Base-by-base conservation (phyloP, 2,113 vertebrate genomes). In the Labeo rohita region DNA sequence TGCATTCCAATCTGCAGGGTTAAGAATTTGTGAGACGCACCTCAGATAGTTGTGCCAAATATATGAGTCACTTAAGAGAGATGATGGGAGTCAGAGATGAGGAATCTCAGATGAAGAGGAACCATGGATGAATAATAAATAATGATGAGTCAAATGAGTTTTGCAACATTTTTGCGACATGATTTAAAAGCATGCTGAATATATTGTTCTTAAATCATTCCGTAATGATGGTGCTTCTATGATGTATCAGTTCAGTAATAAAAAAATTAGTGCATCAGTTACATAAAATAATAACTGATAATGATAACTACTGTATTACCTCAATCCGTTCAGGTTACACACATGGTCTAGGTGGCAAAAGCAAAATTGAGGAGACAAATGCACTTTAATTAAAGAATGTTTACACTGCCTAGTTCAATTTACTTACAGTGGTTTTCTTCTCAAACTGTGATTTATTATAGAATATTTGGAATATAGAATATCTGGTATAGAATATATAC, bases 1-100 rank as follows among this genome's bases (percentile, higher is more conserved):
- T 52, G 45, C 72, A 78, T 86, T 75, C 85, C 65, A 18, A 86
- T 85, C 82, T 66, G 49, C 39, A n/a, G 74, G 50, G 49, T 74
- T 75, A 80, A 75, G 88, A 92, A 79, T 6, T 36, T 63, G 28
- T 50, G 13, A 73, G 77, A 84, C 23, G 59, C 43, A 36, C 50
- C 54, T 75, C 6, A 68, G 56, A 63, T 63, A 49, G 88, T 83
- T 36, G 83, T 74, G 80, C 82, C 56, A 56, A 68, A 74, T 70
- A 36, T 52, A 74, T 56, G 86, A 84, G 70, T 85, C 83, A 84
- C 36, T 39, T 68, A 80, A 34, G 56, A 59, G 56, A 76, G 47
- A 56, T 70, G 66, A 28, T 49, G 72, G n/a, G 45, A 75, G 11
- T 75, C 5, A 50, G 15, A 73, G 63, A 84, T 74, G 77, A 87